phyloP scores from a whole-genome alignment of 2,888 invertebrate genomes.

The Cheilosia impressa region DNA sequence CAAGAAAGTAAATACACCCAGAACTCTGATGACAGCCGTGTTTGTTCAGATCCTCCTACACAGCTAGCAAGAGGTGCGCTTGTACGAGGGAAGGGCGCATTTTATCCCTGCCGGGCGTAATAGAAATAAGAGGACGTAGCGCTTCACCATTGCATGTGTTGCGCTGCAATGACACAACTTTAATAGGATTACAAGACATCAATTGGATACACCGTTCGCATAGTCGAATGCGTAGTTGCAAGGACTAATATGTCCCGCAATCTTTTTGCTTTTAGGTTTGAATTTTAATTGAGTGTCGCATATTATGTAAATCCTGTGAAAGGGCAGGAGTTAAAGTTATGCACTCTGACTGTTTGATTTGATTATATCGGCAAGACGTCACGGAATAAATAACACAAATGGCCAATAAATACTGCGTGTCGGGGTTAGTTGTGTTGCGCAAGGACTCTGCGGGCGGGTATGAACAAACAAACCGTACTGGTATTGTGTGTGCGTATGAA shows the following conservation, averaged over 20 bases:
- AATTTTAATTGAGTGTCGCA: conserved; percentile 43
- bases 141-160: neutral
- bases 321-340: conserved; percentile 26
- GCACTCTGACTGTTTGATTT: conserved; percentile 9
- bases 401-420: conserved; percentile 33
- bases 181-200: conserved; percentile 67
- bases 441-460: neutral
- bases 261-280: conserved; percentile 40
- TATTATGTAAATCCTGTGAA: conserved; percentile 9
- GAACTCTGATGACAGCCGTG: conserved; percentile 22
- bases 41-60: conserved; percentile 27
- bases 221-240: conserved; percentile 22
- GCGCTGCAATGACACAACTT: conserved; percentile 49
- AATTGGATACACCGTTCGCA: conserved; percentile 61
- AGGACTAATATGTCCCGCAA: conserved; percentile 1
- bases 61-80: conserved; percentile 7
- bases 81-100: conserved; percentile 25
- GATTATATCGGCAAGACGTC: conserved; percentile 33
- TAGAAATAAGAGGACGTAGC: conserved; percentile 18
- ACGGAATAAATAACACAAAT: conserved; percentile 31
- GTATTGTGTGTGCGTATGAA: conserved; percentile 10
- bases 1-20: conserved; percentile 15
- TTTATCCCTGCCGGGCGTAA: neutral
- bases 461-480: conserved; percentile 28
- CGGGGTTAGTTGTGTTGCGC: neutral